Evolutionary conservation across 2,797 vertebrate genomes (phyloP).

Genomic region (Acomys russatus): DNA sequence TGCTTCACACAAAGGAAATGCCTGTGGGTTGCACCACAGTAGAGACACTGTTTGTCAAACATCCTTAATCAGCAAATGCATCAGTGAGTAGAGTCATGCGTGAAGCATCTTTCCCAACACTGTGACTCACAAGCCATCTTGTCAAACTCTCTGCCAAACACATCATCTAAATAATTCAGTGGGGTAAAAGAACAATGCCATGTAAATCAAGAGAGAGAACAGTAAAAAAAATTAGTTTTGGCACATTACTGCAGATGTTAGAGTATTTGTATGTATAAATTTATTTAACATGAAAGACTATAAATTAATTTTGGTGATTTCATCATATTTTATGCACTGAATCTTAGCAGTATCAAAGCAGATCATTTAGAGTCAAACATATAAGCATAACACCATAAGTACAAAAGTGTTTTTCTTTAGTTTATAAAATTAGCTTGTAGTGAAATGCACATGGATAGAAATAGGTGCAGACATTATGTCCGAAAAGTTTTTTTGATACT

Average conservation of each 20-base stretch:
- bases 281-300: slow-evolving; percentile 56
- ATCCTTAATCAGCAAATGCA: slow-evolving; percentile 64
- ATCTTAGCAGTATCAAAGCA: slow-evolving; percentile 20
- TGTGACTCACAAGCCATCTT: slow-evolving; percentile 59
- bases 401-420: neutral
- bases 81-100: slow-evolving; percentile 66
- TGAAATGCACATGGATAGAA: slow-evolving; percentile 4
- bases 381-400: slow-evolving; percentile 35
- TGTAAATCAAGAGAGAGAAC: slow-evolving; percentile 56
- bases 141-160: slow-evolving; percentile 61
- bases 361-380: slow-evolving; percentile 41
- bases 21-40: slow-evolving; percentile 67
- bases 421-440: slow-evolving; percentile 16
- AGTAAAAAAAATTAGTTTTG: slow-evolving; percentile 37
- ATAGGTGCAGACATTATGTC: neutral
- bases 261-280: slow-evolving; percentile 20
- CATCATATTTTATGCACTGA: slow-evolving; percentile 25
- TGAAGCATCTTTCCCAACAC: slow-evolving; percentile 67
- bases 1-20: slow-evolving; percentile 72
- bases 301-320: slow-evolving; percentile 47
- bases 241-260: neutral
- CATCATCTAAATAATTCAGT: slow-evolving; percentile 68
- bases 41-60: slow-evolving; percentile 68
- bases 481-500: slow-evolving; percentile 16
- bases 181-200: slow-evolving; percentile 52